These are phyloP conservation scores for Paelopatides confundens DNA, from an alignment of 53 echinoderm and acorn worm species.

Conservation along the genomic window DNA sequence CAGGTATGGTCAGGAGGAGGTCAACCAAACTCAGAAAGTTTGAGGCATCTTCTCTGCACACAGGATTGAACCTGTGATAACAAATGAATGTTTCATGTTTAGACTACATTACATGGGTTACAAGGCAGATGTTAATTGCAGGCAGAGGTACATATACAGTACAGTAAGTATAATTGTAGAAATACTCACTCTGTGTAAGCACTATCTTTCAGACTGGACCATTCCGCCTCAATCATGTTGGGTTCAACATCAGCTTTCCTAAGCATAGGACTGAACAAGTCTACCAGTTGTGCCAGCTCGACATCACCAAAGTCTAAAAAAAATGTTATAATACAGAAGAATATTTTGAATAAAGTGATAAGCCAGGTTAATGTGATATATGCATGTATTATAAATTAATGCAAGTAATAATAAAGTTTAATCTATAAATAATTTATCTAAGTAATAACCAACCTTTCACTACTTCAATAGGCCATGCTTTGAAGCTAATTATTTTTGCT, in stretches of 20 bases:
- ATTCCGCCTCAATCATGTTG: not conserved
- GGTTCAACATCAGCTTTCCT: not conserved
- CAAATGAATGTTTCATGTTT: no score
- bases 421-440: not conserved
- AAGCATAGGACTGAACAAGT: not conserved
- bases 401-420: not conserved
- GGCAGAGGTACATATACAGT: no score
- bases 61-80: conserved; percentile 9
- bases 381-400: not conserved
- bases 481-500: not conserved
- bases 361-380: not conserved
- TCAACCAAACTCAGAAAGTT: conserved; percentile 8
- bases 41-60: conserved; percentile 3
- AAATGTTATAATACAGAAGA: not conserved
- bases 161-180: not conserved
- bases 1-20: not conserved
- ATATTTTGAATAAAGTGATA: not conserved
- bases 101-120: no score
- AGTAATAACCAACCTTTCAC: not conserved
- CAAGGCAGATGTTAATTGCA: no score
- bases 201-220: not conserved
- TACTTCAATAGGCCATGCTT: not conserved
- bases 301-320: conserved; percentile 39
- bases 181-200: conserved; percentile 15
- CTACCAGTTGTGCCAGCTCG: not conserved